Percentiles rank a stretch among this genome's conserved stretches.
These are phyloP conservation scores for Helogale parvula DNA, from an alignment of 2,113 vertebrate genomes.

Conservation along the genomic window DNA sequence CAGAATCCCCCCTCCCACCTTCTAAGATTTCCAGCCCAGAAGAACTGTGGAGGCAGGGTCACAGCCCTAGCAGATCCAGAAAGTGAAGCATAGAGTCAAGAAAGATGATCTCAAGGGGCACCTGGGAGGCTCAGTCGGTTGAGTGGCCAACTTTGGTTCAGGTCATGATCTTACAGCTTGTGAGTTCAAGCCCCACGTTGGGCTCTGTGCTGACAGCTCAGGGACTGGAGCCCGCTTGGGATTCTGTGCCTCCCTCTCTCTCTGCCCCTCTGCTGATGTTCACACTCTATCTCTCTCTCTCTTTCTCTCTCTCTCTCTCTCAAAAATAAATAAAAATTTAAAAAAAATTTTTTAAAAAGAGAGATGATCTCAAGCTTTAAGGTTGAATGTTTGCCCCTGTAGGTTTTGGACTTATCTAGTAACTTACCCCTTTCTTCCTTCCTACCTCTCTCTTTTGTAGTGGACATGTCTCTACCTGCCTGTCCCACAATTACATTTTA, in stretches of 20 bases:
- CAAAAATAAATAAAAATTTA: too few species aligned
- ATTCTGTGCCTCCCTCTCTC: too few species aligned
- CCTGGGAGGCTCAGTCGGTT: too few species aligned
- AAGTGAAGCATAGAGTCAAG: not conserved
- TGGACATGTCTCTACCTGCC: not conserved
- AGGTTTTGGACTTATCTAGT: not conserved
- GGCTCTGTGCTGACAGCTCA: too few species aligned
- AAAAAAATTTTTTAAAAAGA: not conserved
- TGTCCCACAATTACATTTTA: not conserved
- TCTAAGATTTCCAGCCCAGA: not conserved
- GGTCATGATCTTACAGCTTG: too few species aligned
- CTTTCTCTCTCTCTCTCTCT: too few species aligned
- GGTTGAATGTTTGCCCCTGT: not conserved
- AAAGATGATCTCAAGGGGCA: not conserved
- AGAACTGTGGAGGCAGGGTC: not conserved
- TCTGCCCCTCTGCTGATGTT: too few species aligned
- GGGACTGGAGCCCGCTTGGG: too few species aligned
- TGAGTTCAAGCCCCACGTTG: too few species aligned
- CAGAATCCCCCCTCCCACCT: not conserved
- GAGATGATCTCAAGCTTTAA: not conserved
- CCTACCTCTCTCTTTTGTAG: not conserved
- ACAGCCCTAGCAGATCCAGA: not conserved
- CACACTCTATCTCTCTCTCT: too few species aligned
- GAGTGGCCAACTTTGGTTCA: too few species aligned
- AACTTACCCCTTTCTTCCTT: not conserved